A percentile compares a stretch with the other conserved stretches of the same genome.
Conservation (phyloP, 2,888 invertebrate species). For the Gari tellinella region DNA sequence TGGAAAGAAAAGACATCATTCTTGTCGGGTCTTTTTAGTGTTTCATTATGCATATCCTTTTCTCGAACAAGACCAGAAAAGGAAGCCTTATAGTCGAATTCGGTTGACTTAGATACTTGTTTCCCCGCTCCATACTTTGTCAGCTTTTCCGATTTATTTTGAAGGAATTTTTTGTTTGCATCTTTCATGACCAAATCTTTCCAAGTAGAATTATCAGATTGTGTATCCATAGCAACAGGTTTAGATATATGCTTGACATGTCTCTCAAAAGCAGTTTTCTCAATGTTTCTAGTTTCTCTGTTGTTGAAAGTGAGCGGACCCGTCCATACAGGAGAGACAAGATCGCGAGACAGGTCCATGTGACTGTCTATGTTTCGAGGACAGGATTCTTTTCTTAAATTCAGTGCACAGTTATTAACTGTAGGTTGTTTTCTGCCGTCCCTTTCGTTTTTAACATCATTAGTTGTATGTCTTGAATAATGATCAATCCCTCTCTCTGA, state of each 20-base stretch:
- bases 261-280: not conserved
- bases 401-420: too few species aligned
- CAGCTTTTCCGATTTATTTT: not conserved
- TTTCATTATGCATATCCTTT: not conserved
- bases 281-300: not conserved
- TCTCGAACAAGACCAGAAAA: not conserved
- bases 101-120: not conserved
- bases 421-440: too few species aligned
- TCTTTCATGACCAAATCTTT: not conserved
- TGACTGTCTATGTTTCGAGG: too few species aligned
- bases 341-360: too few species aligned
- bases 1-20: slow-evolving; percentile 38
- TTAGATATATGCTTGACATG: too few species aligned
- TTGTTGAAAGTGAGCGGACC: too few species aligned
- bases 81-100: too few species aligned
- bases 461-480: too few species aligned
- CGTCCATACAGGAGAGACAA: too few species aligned
- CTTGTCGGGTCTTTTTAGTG: not conserved
- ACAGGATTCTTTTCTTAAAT: too few species aligned
- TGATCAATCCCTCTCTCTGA: too few species aligned
- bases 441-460: too few species aligned
- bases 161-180: not conserved
- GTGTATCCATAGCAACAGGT: not conserved
- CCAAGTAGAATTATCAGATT: not conserved
- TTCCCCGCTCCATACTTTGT: not conserved